Evolutionary conservation across 1,140 invertebrate species (phyloP), one percentile per base, ranked within the genome.

Genomic region (Asbolus verrucosus): DNA sequence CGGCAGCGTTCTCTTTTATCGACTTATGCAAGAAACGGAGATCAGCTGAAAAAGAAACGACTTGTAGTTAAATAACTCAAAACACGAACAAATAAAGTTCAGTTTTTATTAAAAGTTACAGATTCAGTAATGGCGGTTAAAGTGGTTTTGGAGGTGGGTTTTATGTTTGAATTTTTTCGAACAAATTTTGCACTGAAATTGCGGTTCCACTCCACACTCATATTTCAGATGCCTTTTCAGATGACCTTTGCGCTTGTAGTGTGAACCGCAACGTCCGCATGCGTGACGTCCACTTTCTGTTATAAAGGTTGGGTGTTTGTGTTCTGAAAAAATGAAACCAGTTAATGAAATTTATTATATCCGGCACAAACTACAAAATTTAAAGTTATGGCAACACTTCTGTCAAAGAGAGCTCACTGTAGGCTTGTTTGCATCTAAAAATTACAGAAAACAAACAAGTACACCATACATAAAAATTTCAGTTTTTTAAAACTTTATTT

Each of bases 151-250:
- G 11, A 74, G 18, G 27, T 67, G 66, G 6, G 69, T 24, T n/a
- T 66, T 66, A 15, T 72, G 69, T 15, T 67, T 77, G 39, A 84
- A 85, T 15, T 75, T 80, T 9, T 76, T 76, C 3, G 74, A 75
- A 36, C 84, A 85, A 6, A 80, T 66, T n/a, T 75, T 70, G 68
- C 86, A 87, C 1, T 69, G 69, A 72, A 86, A 87, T 61, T 83
- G 81, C 0, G 84, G 84, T 38, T 85, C 83, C 13, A 85, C 80
- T 1, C 85, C 85, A 70, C 87, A 88, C 67, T 87, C 86, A 46
- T 86, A 87, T 38, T 85, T 80, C 50, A 84, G 79, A 69, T 88
- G 87, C 30, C 86, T 77, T 77, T 78, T 81, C 0, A 87, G 68
- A 0, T 81, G 84, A 2, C 79, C 68, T 31, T 67, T 50, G 18